These are phyloP conservation scores for Pituophis catenifer DNA, from an alignment of 2,113 vertebrate genomes.

Conservation along the genomic window DNA sequence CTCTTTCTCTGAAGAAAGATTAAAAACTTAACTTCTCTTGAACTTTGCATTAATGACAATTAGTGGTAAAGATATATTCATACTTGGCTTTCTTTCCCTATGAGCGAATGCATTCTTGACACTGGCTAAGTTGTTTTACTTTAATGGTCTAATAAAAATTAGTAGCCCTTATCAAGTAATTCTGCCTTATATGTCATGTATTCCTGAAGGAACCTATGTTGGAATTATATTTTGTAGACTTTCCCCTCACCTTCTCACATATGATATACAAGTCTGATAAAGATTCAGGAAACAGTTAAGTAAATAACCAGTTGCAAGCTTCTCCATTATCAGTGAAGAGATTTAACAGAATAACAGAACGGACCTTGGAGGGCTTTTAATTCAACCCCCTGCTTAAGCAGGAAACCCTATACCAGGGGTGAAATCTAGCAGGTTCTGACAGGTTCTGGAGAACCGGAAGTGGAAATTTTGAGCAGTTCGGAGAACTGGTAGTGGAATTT, in stretches of 20 bases:
- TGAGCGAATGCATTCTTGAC: slow-evolving; percentile 50
- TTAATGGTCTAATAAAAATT: slow-evolving; percentile 26
- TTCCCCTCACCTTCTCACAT: not conserved
- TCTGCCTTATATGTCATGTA: not conserved
- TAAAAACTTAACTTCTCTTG: slow-evolving; percentile 45
- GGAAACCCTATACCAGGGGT: not conserved
- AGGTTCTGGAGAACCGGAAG: too few relatives aligned
- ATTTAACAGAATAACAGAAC: not conserved
- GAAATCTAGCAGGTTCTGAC: too few relatives aligned
- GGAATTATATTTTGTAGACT: not conserved
- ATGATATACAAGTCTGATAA: not conserved
- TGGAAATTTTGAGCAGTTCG: too few relatives aligned
- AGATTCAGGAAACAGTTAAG: not conserved
- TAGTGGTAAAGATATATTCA: slow-evolving; percentile 16
- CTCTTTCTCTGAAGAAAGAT: slow-evolving; percentile 41
- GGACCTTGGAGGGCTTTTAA: not conserved
- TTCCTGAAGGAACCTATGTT: not conserved
- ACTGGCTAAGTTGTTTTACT: not conserved
- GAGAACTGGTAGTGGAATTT: too few relatives aligned
- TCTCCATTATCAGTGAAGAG: not conserved
- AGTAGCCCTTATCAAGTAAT: not conserved
- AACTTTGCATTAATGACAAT: slow-evolving; percentile 28
- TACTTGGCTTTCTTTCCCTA: slow-evolving; percentile 33
- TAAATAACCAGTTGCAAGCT: not conserved
- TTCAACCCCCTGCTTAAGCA: not conserved